Evolutionary conservation across 2,113 vertebrate genomes (phyloP), one percentile per base, ranked within the genome.

Genomic region (Chamaea fasciata): DNA sequence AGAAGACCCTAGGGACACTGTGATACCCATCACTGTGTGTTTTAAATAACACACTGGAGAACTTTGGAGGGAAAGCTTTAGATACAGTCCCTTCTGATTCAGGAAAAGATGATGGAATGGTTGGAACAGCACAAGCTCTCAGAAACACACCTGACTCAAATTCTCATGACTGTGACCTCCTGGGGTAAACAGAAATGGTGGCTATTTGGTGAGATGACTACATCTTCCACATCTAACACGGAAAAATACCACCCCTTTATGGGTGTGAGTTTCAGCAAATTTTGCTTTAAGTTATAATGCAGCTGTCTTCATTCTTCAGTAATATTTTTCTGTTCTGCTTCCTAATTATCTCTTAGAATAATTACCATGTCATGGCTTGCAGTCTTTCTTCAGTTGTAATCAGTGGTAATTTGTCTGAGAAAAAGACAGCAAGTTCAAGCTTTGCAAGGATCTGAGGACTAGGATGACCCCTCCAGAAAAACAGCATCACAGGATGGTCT

Each of bases 311-410:
- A 79, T 44, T 37, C 39, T 83, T 67, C 78, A 69, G 30, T 19
- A 75, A 31, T 9, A 65, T 50, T 92, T 63, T 73, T 76, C 59
- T 85, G 8, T 77, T 85, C 74, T 85, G 7, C 33, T 87, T 76
- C 59, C 37, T 90, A 95, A 90, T 91, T 95, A 79, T 55, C 57
- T 85, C 50, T 75, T 44, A 62, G 50, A 91, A 87, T 73, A 95
- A 92, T 76, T 89, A 79, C 37, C 86, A 41, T 60, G 53, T 68
- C 91, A 49, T 6, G 42, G 37, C 33, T 85, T 74, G 27, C n/a
- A 77, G 67, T 73, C 81, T 77, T 80, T 91, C 42, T 39, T 83
- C 63, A 59, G 55, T 57, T 79, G 46, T 91, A 94, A 85, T 69
- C 71, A 44, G 50, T 69, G 50, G 27, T 85, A 90, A 94, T 94